Evolutionary conservation across 2,113 vertebrate genomes (phyloP).

Genomic region (Aepyceros melampus): DNA sequence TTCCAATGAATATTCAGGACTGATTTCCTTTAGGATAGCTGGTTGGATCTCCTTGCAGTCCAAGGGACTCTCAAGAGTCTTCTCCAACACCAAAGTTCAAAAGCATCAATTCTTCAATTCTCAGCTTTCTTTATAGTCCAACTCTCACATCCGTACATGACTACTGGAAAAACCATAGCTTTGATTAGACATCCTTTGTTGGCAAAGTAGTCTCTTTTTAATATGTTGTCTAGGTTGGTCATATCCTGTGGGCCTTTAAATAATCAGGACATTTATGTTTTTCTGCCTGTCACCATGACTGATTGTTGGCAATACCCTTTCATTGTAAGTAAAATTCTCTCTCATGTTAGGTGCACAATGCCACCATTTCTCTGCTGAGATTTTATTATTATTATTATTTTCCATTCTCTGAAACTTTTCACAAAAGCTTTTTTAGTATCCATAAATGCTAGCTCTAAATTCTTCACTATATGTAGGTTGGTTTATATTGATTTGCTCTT

Average conservation of each 20-base stretch:
- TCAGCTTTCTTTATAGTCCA: not conserved
- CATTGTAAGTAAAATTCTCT: not conserved
- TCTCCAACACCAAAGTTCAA: not conserved
- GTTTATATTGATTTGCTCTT: not conserved
- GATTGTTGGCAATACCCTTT: not conserved
- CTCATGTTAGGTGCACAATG: not conserved
- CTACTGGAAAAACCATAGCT: not conserved
- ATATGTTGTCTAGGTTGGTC: not conserved
- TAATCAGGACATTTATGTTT: not conserved
- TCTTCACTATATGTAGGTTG: not conserved
- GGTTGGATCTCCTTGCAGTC: not conserved
- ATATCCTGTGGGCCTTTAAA: not conserved
- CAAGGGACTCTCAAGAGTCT: not conserved
- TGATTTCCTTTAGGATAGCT: not conserved
- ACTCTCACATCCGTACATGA: not conserved
- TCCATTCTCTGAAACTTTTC: not conserved
- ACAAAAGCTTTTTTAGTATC: not conserved
- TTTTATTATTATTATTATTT: not conserved
- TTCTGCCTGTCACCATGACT: not conserved
- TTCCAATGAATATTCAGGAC: not conserved
- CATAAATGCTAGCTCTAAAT: not conserved
- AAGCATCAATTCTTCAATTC: not conserved
- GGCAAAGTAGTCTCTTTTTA: not conserved
- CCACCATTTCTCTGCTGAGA: not conserved
- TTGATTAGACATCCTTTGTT: not conserved